Conservation (phyloP, 2,797 vertebrate species). For the Apodemus agrarius region DNA sequence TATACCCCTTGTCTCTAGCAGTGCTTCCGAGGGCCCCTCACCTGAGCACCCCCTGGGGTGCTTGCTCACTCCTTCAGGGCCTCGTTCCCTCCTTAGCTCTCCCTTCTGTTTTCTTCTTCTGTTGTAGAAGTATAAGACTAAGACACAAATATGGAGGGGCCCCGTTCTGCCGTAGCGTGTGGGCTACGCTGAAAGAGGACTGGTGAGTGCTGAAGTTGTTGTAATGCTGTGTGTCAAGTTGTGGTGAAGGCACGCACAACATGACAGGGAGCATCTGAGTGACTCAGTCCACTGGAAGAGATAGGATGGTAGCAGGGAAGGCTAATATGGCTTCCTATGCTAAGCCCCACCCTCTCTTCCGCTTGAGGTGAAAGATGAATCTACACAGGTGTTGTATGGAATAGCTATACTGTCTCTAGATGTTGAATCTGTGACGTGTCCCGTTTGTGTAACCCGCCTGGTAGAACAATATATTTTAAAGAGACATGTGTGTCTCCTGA, state of each 20-base stretch:
- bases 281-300: background rate
- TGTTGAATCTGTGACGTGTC: background rate
- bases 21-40: background rate
- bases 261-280: background rate
- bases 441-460: background rate
- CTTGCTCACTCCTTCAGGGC: background rate
- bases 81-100: background rate
- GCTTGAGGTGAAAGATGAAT: background rate
- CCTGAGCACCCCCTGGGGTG: too few species aligned
- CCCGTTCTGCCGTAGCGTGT: background rate
- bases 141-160: background rate
- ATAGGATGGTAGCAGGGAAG: background rate
- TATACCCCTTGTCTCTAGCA: background rate
- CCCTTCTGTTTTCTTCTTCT: background rate
- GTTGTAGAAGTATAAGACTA: background rate
- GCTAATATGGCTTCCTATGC: background rate
- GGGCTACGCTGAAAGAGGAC: background rate
- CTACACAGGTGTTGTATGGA: background rate
- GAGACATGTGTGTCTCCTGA: background rate
- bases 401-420: background rate
- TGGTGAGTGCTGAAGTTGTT: rapidly evolving
- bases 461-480: background rate
- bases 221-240: too few species aligned
- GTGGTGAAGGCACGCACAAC: rapidly evolving
- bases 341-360: background rate